Evolutionary conservation across 2,888 invertebrate species (phyloP).

Genomic region (Girardia tigrina): DNA sequence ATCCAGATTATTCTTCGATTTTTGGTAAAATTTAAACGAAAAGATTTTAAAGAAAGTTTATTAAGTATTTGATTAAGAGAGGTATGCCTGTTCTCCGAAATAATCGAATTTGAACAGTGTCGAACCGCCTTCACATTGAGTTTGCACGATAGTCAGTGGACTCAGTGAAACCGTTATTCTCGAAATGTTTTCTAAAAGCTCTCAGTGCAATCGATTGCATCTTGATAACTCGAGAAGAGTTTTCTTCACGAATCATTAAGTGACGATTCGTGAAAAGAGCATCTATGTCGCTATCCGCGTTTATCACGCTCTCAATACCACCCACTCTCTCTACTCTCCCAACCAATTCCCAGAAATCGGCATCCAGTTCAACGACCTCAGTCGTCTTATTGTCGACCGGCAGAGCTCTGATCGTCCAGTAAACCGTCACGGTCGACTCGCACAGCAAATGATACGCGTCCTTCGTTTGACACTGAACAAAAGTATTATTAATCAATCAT

Average conservation of each 20-base stretch:
- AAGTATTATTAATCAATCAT: slow-evolving; percentile 51
- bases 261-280: neutral
- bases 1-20: no score
- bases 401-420: slow-evolving; percentile 77
- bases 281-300: neutral
- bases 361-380: slow-evolving; percentile 80
- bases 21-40: no score
- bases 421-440: slow-evolving; percentile 70
- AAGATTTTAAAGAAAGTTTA: no score
- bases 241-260: neutral
- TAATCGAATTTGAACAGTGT: slow-evolving; percentile 70
- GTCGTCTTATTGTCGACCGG: slow-evolving; percentile 84
- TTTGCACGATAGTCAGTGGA: slow-evolving; percentile 92
- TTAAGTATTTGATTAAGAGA: slow-evolving; percentile 98
- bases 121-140: slow-evolving; percentile 95
- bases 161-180: neutral
- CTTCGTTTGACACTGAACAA: neutral
- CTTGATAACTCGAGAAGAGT: neutral
- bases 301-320: slow-evolving; percentile 71
- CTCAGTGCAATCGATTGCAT: neutral
- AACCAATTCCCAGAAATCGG: slow-evolving; percentile 86
- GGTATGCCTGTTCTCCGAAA: slow-evolving; percentile 63
- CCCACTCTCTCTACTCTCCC: slow-evolving; percentile 99
- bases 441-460: slow-evolving; percentile 54
- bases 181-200: neutral